These are phyloP conservation scores for Acanthopagrus latus DNA, from an alignment of 2,797 vertebrate species.

Conservation along the genomic window DNA sequence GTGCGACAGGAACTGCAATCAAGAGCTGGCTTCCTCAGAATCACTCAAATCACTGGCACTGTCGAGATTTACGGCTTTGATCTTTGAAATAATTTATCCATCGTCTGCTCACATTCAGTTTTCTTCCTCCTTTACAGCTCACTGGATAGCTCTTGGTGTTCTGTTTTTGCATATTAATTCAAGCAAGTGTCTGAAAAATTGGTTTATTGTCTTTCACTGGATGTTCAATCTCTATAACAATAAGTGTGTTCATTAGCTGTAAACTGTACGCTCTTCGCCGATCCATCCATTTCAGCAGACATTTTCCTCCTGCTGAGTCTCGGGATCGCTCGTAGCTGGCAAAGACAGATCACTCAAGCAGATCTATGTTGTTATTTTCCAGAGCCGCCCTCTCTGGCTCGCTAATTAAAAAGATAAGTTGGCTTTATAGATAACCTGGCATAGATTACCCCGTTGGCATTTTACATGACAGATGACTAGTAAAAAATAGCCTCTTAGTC, in stretches of 20 bases:
- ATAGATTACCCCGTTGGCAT: conserved; percentile 71
- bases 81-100: conserved; percentile 51
- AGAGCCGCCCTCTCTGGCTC: conserved; percentile 60
- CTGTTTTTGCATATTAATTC: conserved; percentile 45
- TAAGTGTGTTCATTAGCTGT: conserved; percentile 42
- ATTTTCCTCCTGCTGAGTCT: conserved; percentile 51
- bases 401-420: conserved; percentile 78
- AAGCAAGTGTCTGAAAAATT: conserved; percentile 43
- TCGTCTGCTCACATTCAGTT: conserved; percentile 32
- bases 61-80: conserved; percentile 60
- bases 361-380: conserved; percentile 70
- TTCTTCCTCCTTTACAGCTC: conserved; percentile 40
- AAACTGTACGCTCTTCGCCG: conserved; percentile 37
- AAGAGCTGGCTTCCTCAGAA: conserved; percentile 53
- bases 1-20: conserved; percentile 70
- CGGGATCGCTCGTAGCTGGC: conserved; percentile 36
- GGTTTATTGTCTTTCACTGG: conserved; percentile 44
- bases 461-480: conserved; percentile 73
- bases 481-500: conserved; percentile 72
- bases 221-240: conserved; percentile 54
- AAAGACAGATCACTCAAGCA: conserved; percentile 63
- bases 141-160: conserved; percentile 6
- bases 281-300: conserved; percentile 47
- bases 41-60: conserved; percentile 49
- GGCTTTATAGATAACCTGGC: conserved; percentile 78